Evolutionary conservation across 2,113 vertebrate genomes (phyloP), one percentile per base, ranked within the genome.

Genomic region (Silurus glanis): DNA sequence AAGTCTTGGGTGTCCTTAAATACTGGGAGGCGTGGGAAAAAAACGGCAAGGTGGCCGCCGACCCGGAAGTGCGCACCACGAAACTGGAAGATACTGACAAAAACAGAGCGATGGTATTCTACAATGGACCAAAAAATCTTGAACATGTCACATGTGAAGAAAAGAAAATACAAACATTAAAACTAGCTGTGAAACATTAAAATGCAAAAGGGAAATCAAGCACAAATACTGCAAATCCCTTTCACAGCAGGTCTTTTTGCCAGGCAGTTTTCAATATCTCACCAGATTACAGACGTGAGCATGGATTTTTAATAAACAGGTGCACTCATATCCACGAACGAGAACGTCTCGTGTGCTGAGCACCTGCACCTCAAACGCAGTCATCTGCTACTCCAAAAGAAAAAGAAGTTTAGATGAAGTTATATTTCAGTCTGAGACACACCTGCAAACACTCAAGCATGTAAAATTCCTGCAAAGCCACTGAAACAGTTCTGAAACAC

Each of bases 241-340:
- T 83, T 47, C 69, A 62, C 83, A 69, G 19, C 56, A 83, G 83
- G 83, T 83, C 80, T 49, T 49, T 71, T 56, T 0, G 56, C 51
- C 80, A 83, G 67, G 10, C 10, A n/a, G 64, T 56, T 83, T 84
- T 86, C 80, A 87, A 64, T 74, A 72, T n/a, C 72, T 37, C n/a
- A 25, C 56, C 25, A 61, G 71, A 85, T 89, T 81, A 83, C 49
- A 72, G 83, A 37, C 23, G 51, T 66, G 80, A 83, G 62, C 79
- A n/a, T 45, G 58, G 84, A 83, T 71, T 59, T 49, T 75, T 37
- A 37, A 47, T 17, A 69, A 75, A 69, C 84, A 89, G 89, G 84
- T 89, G 86, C 58, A 9, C n/a, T 83, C 75, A 21, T 55, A 59
- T 55, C 56, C 71, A 66, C 74, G 59, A 59, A 58, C 10, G 9